These are phyloP conservation scores for Macrosiphum euphorbiae DNA, from an alignment of 2,888 invertebrate species.

Conservation along the genomic window DNA sequence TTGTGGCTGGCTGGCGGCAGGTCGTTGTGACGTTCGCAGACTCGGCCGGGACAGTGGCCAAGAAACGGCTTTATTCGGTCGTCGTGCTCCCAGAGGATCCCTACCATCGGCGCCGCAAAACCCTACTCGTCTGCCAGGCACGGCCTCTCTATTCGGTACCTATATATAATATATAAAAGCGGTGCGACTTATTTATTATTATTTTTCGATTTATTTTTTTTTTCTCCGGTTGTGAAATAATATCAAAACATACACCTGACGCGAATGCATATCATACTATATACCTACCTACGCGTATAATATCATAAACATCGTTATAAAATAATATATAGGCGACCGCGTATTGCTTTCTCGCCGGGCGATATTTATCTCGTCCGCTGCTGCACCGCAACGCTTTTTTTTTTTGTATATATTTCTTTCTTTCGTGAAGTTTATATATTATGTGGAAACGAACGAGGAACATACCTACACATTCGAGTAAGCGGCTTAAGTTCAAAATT, in stretches of 20 bases:
- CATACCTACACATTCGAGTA: background rate
- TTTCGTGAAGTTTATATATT: background rate
- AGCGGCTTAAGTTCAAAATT: background rate
- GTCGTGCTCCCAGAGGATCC: slow-evolving; percentile 32
- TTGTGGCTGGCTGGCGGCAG: background rate
- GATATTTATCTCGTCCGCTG: background rate
- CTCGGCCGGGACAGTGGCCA: slow-evolving; percentile 40
- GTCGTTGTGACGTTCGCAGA: slow-evolving; percentile 44
- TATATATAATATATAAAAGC: background rate
- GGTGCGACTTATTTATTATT: background rate
- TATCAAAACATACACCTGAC: background rate
- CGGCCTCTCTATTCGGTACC: background rate
- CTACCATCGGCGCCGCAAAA: slow-evolving; percentile 39
- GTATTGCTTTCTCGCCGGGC: background rate
- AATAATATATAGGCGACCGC: background rate
- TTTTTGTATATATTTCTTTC: background rate
- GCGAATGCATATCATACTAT: background rate
- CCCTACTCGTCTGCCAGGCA: slow-evolving; percentile 26
- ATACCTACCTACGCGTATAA: background rate
- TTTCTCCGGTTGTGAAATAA: background rate
- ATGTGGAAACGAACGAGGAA: background rate
- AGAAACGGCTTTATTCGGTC: slow-evolving; percentile 52
- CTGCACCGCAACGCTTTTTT: background rate
- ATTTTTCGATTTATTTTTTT: background rate
- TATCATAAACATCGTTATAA: background rate